These are phyloP conservation scores for Mamestra configurata DNA, from an alignment of 1,140 invertebrate species.

Conservation along the genomic window DNA sequence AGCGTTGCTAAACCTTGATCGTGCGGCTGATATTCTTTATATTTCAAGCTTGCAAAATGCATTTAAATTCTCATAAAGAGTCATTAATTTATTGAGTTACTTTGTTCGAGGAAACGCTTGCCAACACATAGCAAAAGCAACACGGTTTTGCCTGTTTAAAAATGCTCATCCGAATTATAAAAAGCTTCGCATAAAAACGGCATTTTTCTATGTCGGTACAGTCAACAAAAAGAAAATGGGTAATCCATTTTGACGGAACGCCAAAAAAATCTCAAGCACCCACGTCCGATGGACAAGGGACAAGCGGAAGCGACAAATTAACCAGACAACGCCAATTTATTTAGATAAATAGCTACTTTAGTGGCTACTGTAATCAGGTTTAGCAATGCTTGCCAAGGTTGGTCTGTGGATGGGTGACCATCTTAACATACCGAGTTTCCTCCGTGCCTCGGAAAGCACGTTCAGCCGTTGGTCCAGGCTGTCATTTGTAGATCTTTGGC, in stretches of 20 bases:
- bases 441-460: no score
- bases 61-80: not conserved
- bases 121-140: conserved; percentile 26
- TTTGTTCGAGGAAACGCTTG: not conserved
- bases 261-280: conserved; percentile 63
- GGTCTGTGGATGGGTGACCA: no score
- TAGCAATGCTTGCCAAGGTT: no score
- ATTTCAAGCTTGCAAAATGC: conserved; percentile 2
- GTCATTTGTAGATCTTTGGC: no score
- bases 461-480: no score
- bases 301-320: conserved; percentile 50
- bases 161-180: conserved; percentile 54
- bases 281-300: conserved; percentile 25
- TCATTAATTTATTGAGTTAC: not conserved
- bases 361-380: no score
- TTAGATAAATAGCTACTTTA: no score
- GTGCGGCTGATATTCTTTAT: not conserved
- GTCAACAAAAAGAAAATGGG: conserved; percentile 67
- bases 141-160: conserved; percentile 13
- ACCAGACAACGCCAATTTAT: no score
- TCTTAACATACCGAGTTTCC: no score
- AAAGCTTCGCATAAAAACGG: conserved; percentile 50
- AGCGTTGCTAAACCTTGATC: no score
- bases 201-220: conserved; percentile 59
- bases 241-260: conserved; percentile 72